Percentiles rank a stretch among this genome's conserved stretches.
Conservation (phyloP, 2,113 vertebrate species). For the Cricetomys ansorgei region DNA sequence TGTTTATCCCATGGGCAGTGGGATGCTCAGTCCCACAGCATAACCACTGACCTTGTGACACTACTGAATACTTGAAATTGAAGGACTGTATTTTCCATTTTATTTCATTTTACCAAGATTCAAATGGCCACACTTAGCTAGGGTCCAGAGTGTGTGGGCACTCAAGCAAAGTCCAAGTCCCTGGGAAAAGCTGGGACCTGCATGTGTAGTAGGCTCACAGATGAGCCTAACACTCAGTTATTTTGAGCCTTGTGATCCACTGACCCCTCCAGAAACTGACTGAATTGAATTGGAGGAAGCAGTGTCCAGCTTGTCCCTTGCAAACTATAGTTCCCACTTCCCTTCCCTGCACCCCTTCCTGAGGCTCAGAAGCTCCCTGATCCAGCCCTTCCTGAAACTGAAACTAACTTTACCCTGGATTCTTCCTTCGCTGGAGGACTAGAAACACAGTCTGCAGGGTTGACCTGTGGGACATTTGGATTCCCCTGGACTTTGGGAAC, state of each 20-base stretch:
- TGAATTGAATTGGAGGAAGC: not conserved
- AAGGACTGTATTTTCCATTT: not conserved
- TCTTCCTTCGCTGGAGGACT: not conserved
- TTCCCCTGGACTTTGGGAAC: not conserved
- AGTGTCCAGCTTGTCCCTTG: not conserved
- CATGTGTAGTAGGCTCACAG: not conserved
- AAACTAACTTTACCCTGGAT: not conserved
- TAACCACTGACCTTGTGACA: not conserved
- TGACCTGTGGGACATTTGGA: not conserved
- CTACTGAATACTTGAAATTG: not conserved
- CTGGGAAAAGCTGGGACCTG: not conserved
- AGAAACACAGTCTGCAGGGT: not conserved
- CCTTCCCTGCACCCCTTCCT: not conserved
- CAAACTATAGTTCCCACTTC: not conserved
- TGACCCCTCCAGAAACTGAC: not conserved
- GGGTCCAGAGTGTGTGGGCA: not conserved
- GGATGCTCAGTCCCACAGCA: no score
- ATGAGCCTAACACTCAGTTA: not conserved
- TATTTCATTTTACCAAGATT: not conserved
- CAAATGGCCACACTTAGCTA: not conserved
- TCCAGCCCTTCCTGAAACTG: not conserved
- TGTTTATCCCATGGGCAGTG: not conserved
- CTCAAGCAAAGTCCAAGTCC: not conserved
- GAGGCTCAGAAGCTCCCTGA: not conserved
- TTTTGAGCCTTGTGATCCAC: no score